phyloP scores from a whole-genome alignment of 2,888 invertebrate species.

The Pherbina coryleti region DNA sequence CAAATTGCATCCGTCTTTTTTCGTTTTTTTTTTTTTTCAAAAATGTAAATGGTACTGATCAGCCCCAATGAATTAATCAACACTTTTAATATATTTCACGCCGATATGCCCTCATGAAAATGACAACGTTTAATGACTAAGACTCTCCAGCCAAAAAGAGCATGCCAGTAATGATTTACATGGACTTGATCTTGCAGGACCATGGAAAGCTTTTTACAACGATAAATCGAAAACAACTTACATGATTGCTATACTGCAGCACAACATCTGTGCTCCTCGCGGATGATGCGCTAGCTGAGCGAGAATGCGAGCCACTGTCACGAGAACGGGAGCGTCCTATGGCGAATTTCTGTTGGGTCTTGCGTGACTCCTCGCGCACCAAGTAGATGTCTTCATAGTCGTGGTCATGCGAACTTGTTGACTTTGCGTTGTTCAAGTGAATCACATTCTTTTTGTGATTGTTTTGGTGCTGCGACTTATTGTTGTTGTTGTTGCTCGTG shows the following conservation, averaged over 20 bases:
- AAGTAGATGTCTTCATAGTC: constrained; percentile 88
- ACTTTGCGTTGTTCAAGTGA: constrained; percentile 22
- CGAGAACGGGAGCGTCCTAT: constrained; percentile 73
- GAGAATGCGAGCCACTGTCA: constrained; percentile 82
- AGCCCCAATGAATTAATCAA: too few relatives aligned
- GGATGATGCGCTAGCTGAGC: constrained; percentile 76
- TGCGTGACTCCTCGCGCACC: constrained; percentile 74
- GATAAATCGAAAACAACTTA: constrained; percentile 52
- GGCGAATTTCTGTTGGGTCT: constrained; percentile 62
- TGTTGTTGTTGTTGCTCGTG: constrained; percentile 49
- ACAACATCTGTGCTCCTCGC: constrained; percentile 69
- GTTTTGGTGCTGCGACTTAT: constrained; percentile 49
- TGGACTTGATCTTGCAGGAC: too few relatives aligned
- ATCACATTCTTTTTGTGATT: constrained; percentile 48
- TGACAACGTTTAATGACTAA: background rate
- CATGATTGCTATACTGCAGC: constrained; percentile 67
- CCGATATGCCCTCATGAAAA: too few relatives aligned
- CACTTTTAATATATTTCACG: background rate
- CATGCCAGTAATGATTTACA: too few relatives aligned
- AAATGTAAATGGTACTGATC: too few relatives aligned
- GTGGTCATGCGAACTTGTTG: constrained; percentile 71
- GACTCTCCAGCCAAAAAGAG: too few relatives aligned
- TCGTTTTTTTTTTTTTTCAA: too few relatives aligned
- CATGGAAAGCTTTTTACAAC: too few relatives aligned
- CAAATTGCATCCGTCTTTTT: too few relatives aligned